Evolutionary conservation across 2,797 vertebrate species (phyloP).

Genomic region (Anguilla marmorata): DNA sequence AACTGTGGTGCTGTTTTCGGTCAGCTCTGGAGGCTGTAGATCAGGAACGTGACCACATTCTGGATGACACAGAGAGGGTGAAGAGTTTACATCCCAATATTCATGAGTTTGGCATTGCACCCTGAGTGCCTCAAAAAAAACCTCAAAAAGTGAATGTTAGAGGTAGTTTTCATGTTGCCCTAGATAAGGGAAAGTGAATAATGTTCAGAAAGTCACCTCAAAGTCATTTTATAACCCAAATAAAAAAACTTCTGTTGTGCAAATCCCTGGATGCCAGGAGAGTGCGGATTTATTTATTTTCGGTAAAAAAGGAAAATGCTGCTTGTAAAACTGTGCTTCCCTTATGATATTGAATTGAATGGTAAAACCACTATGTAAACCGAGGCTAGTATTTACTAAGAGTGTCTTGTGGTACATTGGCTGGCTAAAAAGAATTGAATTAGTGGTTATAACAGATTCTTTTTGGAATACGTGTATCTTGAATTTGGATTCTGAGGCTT

Average conservation of each 20-base stretch:
- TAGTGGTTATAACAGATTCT: neutral
- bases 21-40: neutral
- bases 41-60: neutral
- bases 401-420: neutral
- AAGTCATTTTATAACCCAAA: neutral
- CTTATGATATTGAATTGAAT: neutral
- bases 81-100: neutral
- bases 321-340: neutral
- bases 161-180: neutral
- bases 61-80: neutral
- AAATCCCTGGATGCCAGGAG: neutral
- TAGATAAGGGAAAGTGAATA: conserved; percentile 11
- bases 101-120: neutral
- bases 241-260: neutral
- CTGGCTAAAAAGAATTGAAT: neutral
- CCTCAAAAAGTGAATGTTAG: neutral
- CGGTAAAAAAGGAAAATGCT: neutral
- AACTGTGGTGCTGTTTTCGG: neutral
- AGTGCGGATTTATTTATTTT: neutral
- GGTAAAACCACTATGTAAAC: neutral
- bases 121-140: neutral
- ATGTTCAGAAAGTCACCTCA: neutral
- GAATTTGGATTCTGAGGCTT: neutral
- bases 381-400: neutral
- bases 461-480: neutral